Percentiles rank a stretch among this genome's conserved stretches.
These are phyloP conservation scores for Setophaga coronata DNA, from an alignment of 2,113 vertebrate species.

Conservation along the genomic window DNA sequence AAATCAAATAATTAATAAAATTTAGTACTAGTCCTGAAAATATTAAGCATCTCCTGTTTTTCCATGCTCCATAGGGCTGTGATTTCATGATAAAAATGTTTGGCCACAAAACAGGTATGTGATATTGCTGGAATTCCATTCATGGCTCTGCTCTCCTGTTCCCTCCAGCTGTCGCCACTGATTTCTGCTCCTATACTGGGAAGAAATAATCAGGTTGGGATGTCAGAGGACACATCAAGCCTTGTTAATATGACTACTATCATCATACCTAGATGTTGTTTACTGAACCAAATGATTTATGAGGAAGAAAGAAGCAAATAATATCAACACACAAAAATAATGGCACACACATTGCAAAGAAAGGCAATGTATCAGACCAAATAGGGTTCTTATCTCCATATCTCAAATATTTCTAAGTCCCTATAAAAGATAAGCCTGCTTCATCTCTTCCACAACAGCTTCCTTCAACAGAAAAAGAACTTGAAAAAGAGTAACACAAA, in stretches of 20 bases:
- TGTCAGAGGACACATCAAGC: neutral
- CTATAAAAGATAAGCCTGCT: neutral
- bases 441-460: neutral
- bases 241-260: neutral
- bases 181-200: neutral
- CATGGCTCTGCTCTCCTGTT: neutral
- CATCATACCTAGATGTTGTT: neutral
- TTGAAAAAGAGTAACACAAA: neutral
- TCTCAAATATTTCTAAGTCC: neutral
- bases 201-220: neutral
- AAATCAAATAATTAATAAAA: neutral
- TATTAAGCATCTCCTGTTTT: neutral
- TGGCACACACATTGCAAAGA: neutral
- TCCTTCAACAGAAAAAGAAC: neutral
- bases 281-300: neutral
- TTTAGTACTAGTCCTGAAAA: neutral
- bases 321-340: neutral
- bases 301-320: neutral
- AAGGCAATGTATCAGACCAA: neutral
- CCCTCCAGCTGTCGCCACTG: neutral
- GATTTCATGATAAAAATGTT: neutral
- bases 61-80: neutral
- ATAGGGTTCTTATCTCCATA: neutral
- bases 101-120: neutral
- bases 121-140: neutral